Percentiles rank a stretch among this genome's conserved stretches.
Evolutionary conservation across 2,797 vertebrate genomes (phyloP).

Genomic region (Furcifer pardalis): DNA sequence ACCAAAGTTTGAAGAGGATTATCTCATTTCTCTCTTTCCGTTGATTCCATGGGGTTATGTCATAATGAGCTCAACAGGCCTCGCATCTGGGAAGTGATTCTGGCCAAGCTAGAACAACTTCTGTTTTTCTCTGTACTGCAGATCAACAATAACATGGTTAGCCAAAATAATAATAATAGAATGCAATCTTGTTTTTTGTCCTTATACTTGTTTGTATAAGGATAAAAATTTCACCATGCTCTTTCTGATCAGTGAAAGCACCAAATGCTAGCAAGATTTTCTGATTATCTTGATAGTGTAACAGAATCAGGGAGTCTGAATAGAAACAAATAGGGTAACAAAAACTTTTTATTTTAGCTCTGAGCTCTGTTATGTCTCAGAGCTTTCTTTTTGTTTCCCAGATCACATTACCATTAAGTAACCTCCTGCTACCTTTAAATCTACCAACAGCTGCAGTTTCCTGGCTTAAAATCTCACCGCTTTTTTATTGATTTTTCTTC

Average conservation of each 20-base stretch:
- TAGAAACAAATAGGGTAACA: conserved; percentile 27
- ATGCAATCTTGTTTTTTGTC: background rate
- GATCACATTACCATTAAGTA: conserved; percentile 37
- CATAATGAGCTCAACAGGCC: background rate
- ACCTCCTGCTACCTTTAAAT: conserved; percentile 48
- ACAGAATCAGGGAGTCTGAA: conserved; percentile 6
- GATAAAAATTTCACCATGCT: background rate
- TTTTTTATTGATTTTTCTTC: conserved; percentile 36
- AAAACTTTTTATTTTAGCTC: conserved; percentile 30
- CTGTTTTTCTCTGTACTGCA: conserved; percentile 24
- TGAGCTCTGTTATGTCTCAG: conserved; percentile 33
- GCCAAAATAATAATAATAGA: background rate
- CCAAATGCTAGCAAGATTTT: conserved; percentile 39
- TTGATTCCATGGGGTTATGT: no score
- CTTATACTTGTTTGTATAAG: background rate
- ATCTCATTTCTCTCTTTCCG: no score
- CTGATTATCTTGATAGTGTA: conserved; percentile 18
- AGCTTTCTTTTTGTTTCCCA: conserved; percentile 40
- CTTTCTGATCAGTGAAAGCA: conserved; percentile 31
- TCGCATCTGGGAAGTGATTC: background rate
- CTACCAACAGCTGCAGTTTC: conserved; percentile 29
- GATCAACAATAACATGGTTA: conserved; percentile 2
- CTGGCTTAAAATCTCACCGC: conserved; percentile 38
- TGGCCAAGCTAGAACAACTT: conserved; percentile 37
- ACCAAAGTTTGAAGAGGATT: no score